phyloP scores from a whole-genome alignment of 2,888 invertebrate species.

The Carabus problematicus region DNA sequence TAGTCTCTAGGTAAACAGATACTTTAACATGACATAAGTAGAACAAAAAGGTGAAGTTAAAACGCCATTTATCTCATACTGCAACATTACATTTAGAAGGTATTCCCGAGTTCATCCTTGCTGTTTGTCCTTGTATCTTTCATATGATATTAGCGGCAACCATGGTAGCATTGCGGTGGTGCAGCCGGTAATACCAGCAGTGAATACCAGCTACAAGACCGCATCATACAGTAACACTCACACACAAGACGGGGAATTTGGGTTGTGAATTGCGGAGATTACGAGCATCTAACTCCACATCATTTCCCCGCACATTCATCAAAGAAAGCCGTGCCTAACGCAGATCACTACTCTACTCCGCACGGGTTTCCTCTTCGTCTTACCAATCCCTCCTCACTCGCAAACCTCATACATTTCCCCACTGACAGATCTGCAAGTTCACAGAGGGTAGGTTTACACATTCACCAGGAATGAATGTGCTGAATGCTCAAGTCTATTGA shows the following conservation, averaged over 20 bases:
- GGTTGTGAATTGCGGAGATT: conserved; percentile 43
- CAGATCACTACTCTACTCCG: conserved; percentile 11
- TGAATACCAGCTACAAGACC: conserved; percentile 22
- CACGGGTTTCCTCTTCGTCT: not conserved
- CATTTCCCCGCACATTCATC: conserved; percentile 41
- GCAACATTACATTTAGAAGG: too few species aligned
- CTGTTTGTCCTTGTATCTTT: too few species aligned
- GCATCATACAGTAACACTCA: conserved; percentile 10
- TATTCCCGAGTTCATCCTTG: too few species aligned
- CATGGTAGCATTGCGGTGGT: not conserved
- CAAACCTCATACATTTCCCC: too few species aligned
- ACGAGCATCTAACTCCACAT: conserved; percentile 41
- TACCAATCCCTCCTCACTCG: too few species aligned
- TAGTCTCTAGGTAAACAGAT: not conserved
- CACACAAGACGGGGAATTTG: conserved; percentile 35
- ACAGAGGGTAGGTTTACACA: too few species aligned
- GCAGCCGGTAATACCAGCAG: conserved; percentile 1
- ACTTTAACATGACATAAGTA: not conserved
- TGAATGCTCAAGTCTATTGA: too few species aligned
- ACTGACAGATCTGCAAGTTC: too few species aligned
- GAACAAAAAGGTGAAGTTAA: not conserved
- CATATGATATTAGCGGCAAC: too few species aligned
- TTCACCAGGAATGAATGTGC: too few species aligned
- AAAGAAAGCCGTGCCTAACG: conserved; percentile 36
- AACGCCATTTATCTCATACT: too few species aligned